phyloP scores from a whole-genome alignment of 1,140 invertebrate genomes.

The Carcinoscorpius rotundicauda region DNA sequence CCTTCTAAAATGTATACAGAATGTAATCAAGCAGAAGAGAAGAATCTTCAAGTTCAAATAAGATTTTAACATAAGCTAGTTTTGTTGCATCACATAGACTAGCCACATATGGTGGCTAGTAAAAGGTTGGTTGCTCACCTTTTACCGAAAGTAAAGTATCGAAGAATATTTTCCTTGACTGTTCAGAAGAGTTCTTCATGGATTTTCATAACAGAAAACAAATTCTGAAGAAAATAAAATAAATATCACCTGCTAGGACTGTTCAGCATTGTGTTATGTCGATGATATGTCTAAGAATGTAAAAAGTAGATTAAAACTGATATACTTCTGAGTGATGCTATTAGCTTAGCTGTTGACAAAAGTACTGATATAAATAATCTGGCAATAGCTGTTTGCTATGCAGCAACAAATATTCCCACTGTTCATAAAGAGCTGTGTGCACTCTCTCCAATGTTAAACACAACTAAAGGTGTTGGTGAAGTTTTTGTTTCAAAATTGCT shows the following conservation, averaged over 20 bases:
- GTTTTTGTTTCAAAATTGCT: not conserved
- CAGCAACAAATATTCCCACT: not conserved
- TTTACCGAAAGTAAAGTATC: not conserved
- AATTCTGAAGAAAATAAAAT: constrained; percentile 3
- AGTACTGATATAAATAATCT: constrained; percentile 3
- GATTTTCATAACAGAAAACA: not conserved
- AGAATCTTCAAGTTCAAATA: not conserved
- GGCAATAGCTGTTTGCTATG: not conserved
- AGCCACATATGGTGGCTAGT: not conserved
- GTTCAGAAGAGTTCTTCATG: not conserved
- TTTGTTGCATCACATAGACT: constrained; percentile 3
- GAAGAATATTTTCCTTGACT: not conserved
- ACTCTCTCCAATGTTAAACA: not conserved
- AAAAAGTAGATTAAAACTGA: not conserved
- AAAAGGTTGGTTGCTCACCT: too few relatives aligned
- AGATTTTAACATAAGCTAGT: not conserved
- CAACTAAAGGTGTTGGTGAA: not conserved
- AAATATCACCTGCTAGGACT: not conserved
- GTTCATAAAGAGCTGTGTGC: constrained; percentile 2
- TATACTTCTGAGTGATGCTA: not conserved
- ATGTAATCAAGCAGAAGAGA: not conserved
- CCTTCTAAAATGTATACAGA: constrained; percentile 1
- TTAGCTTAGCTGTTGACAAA: not conserved
- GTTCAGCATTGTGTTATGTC: not conserved
- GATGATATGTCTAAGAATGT: not conserved